Evolutionary conservation across 1,140 invertebrate genomes (phyloP).

Genomic region (Seison nebaliae): DNA sequence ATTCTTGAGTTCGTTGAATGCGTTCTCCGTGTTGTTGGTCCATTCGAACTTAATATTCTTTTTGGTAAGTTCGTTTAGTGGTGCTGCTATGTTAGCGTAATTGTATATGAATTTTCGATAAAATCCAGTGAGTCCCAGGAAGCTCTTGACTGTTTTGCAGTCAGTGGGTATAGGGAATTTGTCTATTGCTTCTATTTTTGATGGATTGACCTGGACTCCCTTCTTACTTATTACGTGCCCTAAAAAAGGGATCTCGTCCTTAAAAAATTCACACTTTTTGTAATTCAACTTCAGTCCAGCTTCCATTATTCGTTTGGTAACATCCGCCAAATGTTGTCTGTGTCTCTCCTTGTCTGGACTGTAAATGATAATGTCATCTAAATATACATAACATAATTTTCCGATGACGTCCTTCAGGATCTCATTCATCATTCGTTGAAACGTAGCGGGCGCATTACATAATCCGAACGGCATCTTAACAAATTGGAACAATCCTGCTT

Average conservation of each 20-base stretch:
- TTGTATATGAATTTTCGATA: conserved; percentile 23
- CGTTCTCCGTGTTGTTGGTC: neutral
- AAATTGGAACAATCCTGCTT: conserved; percentile 10
- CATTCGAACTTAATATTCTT: conserved; percentile 17
- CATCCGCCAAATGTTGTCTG: neutral
- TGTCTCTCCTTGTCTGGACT: neutral
- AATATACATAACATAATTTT: neutral
- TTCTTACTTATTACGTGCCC: conserved; percentile 17
- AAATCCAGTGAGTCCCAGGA: conserved; percentile 27
- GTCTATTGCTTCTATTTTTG: conserved; percentile 17
- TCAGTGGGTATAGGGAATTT: conserved; percentile 18
- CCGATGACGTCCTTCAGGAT: neutral
- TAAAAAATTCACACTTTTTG: conserved; percentile 10
- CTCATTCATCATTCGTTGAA: conserved; percentile 1
- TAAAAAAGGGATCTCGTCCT: conserved; percentile 14
- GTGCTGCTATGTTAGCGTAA: conserved; percentile 19
- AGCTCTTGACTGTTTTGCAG: conserved; percentile 16
- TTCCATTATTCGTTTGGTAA: conserved; percentile 5
- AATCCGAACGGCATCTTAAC: conserved; percentile 10
- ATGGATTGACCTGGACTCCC: conserved; percentile 16
- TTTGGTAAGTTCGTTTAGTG: conserved; percentile 23
- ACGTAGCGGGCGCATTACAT: conserved; percentile 11
- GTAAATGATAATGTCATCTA: neutral
- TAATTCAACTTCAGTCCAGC: conserved; percentile 3
- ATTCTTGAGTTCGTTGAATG: neutral